These are phyloP conservation scores for Xiphophorus couchianus DNA, from an alignment of 2,113 vertebrate species.

Conservation along the genomic window DNA sequence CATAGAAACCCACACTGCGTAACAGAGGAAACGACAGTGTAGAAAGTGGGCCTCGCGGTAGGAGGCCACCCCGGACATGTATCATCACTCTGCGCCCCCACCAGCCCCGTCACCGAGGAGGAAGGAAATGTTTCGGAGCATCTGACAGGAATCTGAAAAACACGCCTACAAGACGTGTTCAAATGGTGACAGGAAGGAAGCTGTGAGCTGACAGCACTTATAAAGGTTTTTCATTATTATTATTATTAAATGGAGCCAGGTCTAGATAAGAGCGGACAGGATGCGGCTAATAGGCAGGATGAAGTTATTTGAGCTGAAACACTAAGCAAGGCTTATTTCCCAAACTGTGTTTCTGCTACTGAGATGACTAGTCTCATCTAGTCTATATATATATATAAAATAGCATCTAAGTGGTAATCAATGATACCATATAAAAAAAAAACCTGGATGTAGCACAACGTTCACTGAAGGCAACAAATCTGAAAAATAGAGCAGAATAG, in stretches of 20 bases:
- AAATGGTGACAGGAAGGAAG: neutral
- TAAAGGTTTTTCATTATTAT: neutral
- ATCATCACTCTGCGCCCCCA: conserved; percentile 43
- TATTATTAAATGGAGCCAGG: neutral
- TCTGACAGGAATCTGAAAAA: conserved; percentile 24
- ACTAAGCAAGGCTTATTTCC: neutral
- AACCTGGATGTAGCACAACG: neutral
- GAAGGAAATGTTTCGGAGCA: conserved; percentile 30
- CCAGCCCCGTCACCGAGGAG: conserved; percentile 15
- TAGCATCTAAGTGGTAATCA: too few species aligned
- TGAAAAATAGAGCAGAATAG: too few species aligned
- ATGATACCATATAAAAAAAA: neutral
- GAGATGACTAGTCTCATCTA: neutral
- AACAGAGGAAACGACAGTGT: conserved; percentile 17
- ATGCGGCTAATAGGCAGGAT: neutral
- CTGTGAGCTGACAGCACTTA: conserved; percentile 15
- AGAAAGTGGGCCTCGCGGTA: conserved; percentile 27
- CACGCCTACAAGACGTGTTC: conserved; percentile 22
- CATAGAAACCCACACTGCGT: conserved; percentile 48
- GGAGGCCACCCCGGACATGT: conserved; percentile 46
- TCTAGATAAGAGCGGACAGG: neutral
- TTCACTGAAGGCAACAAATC: too few species aligned
- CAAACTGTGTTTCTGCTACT: neutral
- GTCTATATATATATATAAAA: too few species aligned
- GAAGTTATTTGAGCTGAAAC: neutral